Conservation (phyloP, 2,797 vertebrate genomes). For the Urophycis tenuis region DNA sequence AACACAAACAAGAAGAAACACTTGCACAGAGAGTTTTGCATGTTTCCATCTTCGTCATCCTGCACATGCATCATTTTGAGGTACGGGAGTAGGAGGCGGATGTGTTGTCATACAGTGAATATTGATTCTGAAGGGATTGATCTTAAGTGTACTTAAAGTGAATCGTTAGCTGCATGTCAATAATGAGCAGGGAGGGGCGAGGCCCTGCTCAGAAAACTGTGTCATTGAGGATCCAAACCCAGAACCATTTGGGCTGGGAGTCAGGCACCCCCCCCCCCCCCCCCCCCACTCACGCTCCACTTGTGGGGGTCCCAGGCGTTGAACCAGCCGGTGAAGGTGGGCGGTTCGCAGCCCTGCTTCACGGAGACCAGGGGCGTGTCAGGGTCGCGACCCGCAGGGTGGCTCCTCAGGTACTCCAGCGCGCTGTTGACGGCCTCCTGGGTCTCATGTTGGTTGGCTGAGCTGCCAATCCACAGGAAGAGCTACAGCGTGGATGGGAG, state of each 20-base stretch:
- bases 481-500: slow-evolving; percentile 58
- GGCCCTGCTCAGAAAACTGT: not conserved
- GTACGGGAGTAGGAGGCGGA: not conserved
- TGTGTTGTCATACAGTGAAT: too few relatives aligned
- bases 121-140: not conserved
- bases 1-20: not conserved
- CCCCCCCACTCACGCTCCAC: slow-evolving; percentile 79
- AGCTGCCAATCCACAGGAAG: slow-evolving; percentile 84
- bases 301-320: slow-evolving; percentile 86
- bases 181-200: not conserved
- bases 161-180: not conserved
- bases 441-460: slow-evolving; percentile 76
- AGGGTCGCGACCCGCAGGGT: slow-evolving; percentile 78
- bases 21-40: not conserved
- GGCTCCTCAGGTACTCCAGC: slow-evolving; percentile 77
- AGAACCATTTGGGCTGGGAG: not conserved
- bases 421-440: slow-evolving; percentile 70
- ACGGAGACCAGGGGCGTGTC: slow-evolving; percentile 75
- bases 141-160: not conserved
- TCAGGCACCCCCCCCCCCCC: not conserved
- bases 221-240: not conserved
- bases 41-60: not conserved
- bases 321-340: slow-evolving; percentile 91
- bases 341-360: slow-evolving; percentile 82
- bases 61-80: not conserved